Base-by-base conservation (phyloP, 2,888 invertebrate genomes). In the Heliconius cydno region DNA sequence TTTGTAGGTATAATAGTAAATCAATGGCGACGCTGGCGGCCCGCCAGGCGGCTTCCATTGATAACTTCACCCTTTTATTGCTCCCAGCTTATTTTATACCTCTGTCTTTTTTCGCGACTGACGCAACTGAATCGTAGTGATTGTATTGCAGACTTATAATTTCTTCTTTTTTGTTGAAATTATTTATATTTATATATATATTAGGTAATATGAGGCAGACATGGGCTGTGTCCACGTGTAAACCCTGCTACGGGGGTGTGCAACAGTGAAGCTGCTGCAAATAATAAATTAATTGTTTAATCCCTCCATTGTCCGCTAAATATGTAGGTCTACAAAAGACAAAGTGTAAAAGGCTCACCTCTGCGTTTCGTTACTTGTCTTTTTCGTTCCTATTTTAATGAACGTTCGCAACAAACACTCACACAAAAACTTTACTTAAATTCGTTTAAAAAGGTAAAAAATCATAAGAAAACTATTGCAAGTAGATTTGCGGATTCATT, bases 401-500 rank as follows among this genome's bases (percentile, higher is more conserved):
- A 74, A 74, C 41, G 30, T 13, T 73, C 38, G 74, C 78, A 63
- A 74, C 67, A 79, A 71, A 77, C 75, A 79, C 66, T 46, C 66
- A 68, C 60, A 68, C 66, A 76, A 76, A 67, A 68, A 70, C 28
- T 75, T 75, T 46, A 66, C 75, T 75, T 65, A 79, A 74, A 68
- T 65, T 68, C 71, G 63, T 79, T 79, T 66, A 79, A 81, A 77
- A 75, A 73, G 65, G 79, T 25, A 76, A 74, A 78, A 60, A 77
- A 75, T 78, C 72, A 67, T 72, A 80, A 82, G 79, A 79, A 82
- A 82, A 80, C 82, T 82, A 82, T 80, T 76, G 67, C 80, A 77
- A 76, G 77, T 75, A 75, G 76, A 76, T 82, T 79, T 81, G 76
- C 79, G 79, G 78, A 82, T 78, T 82, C 81, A 79, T 82, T 81